These are phyloP conservation scores for Eristalis arbustorum DNA, from an alignment of 2,888 invertebrate genomes.

Conservation along the genomic window DNA sequence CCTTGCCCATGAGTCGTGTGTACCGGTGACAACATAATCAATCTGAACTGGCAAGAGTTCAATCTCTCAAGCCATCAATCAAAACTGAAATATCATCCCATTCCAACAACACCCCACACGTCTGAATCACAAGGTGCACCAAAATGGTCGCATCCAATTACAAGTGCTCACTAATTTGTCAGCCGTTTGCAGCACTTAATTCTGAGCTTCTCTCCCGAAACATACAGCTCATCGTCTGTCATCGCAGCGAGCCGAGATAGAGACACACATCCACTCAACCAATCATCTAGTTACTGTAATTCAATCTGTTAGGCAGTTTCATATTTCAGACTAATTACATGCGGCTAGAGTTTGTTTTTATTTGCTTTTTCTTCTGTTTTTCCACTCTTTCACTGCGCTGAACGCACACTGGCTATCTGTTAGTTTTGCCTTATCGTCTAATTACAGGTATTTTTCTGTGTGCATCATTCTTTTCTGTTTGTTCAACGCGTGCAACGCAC, in stretches of 20 bases:
- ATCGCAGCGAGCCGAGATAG: background rate
- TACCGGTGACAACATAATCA: no score
- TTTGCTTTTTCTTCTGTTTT: background rate
- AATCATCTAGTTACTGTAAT: slow-evolving; percentile 26
- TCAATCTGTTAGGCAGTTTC: slow-evolving; percentile 49
- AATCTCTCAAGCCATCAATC: no score
- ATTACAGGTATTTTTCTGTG: slow-evolving; percentile 31
- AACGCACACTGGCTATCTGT: background rate
- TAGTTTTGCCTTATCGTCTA: slow-evolving; percentile 35
- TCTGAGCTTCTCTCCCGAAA: background rate
- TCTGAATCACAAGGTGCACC: background rate
- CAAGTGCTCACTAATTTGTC: background rate
- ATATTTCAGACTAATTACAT: slow-evolving; percentile 61
- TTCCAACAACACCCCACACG: no score
- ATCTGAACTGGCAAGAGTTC: no score
- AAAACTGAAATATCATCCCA: no score
- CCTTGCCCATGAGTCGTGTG: no score
- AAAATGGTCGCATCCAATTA: background rate
- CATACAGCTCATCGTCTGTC: background rate
- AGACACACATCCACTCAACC: background rate
- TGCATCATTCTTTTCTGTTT: slow-evolving; percentile 26
- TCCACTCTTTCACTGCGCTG: slow-evolving; percentile 13
- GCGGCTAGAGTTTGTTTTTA: slow-evolving; percentile 10
- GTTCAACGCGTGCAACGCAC: slow-evolving; percentile 1
- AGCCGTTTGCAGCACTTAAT: background rate